A percentile compares a stretch with the other conserved stretches of the same genome.
phyloP scores from a whole-genome alignment of 2,797 vertebrate species.

The Sternarchorhynchus goeldii region DNA sequence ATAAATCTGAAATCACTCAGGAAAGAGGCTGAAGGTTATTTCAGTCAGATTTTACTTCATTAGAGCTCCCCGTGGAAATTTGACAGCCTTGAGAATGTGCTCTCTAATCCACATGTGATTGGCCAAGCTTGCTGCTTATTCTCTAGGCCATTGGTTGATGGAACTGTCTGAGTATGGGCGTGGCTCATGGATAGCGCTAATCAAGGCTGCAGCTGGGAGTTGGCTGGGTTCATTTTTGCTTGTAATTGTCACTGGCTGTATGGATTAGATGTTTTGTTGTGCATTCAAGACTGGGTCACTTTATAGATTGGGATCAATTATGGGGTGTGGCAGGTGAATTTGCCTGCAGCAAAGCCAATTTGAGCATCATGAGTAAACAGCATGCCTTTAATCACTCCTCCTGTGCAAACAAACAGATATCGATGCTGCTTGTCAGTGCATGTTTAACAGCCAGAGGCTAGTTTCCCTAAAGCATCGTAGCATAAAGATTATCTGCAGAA shows the following conservation, averaged over 20 bases:
- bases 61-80: constrained; percentile 43
- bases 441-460: constrained; percentile 51
- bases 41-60: constrained; percentile 41
- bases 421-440: constrained; percentile 62
- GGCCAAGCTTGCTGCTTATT: constrained; percentile 10
- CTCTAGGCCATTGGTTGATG: constrained; percentile 32
- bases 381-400: constrained; percentile 56
- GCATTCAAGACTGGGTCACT: constrained; percentile 43
- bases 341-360: constrained; percentile 52
- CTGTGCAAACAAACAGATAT: constrained; percentile 65
- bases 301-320: constrained; percentile 55
- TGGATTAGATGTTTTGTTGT: constrained; percentile 50
- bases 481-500: not conserved
- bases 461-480: constrained; percentile 1
- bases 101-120: constrained; percentile 36
- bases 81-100: constrained; percentile 26
- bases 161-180: constrained; percentile 16
- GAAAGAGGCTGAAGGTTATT: constrained; percentile 64
- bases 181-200: constrained; percentile 46
- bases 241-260: constrained; percentile 48
- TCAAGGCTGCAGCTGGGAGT: constrained; percentile 39
- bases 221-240: constrained; percentile 48
- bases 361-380: constrained; percentile 61
- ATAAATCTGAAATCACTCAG: constrained; percentile 60
- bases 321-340: constrained; percentile 48